Evolutionary conservation across 2,888 invertebrate species (phyloP), one percentile per base, ranked within the genome.

Genomic region (Punctoribates punctum): DNA sequence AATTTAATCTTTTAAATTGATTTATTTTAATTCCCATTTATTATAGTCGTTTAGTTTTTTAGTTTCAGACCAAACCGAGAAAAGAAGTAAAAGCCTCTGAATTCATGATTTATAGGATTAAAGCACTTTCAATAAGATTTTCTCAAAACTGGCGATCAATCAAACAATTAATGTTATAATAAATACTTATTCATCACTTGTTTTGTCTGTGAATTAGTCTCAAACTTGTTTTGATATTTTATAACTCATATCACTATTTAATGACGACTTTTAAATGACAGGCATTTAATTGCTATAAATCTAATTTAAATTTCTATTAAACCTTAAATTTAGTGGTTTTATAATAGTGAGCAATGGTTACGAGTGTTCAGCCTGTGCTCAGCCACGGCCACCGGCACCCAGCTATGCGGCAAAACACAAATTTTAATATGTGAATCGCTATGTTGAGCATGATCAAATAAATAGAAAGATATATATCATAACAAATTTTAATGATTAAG

Each of bases 31-130:
- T 57, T 57, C 23, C 42, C 4, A 42, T 57, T 23, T 57, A 57
- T 57, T 57, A 23, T 11, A 23, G 57, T 57, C 25, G 8, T 57
- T 51, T 57, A 11, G 9, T 23, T 34, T 57, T 57, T 20, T 25
- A 57, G 4, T 57, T 57, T 34, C 34, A 34, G 34, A 34, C 34
- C 3, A 8, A 34, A 8, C 34, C 8, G 4, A 34, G 34, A 57
- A 57, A 57, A 13, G 57, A 13, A 13, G 13, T 57, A 23, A 57
- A 51, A 57, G 23, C 17, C 9, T 57, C 57, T 23, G 23, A 57
- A 57, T 57, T 57, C 4, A 57, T 57, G 57, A 57, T 57, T 57
- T 57, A 57, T 57, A 13, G 11, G 42, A 23, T 57, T 57, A 23
- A 57, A 3, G 57, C 23, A 57, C 23, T 23, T 57, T 57, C 23